A percentile compares a stretch with the other conserved stretches of the same genome.
Evolutionary conservation across 2,113 vertebrate genomes (phyloP).

Genomic region (Poeciliopsis retropinna): DNA sequence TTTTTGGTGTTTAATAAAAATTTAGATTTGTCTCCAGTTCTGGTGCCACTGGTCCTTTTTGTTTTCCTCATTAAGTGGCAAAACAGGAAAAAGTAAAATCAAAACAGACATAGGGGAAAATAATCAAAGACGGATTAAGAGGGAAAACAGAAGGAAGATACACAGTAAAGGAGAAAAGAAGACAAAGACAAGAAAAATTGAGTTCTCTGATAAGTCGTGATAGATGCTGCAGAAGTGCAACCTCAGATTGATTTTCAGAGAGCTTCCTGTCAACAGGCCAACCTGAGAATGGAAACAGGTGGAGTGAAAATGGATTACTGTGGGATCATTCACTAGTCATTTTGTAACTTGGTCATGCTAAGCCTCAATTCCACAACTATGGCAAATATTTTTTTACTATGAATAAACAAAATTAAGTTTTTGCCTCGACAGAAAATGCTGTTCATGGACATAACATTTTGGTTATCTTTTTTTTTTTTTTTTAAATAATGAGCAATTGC

Average conservation of each 20-base stretch:
- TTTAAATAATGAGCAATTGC: too few relatives aligned
- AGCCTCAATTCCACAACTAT: neutral
- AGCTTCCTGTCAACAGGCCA: conserved; percentile 50
- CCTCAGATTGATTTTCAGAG: conserved; percentile 56
- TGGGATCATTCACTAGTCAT: conserved; percentile 34
- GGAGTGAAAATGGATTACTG: conserved; percentile 43
- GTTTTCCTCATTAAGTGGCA: neutral
- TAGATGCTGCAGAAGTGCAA: conserved; percentile 47
- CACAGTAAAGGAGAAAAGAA: neutral
- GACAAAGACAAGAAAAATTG: conserved; percentile 31
- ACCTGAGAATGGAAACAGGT: conserved; percentile 40
- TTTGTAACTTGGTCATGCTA: conserved; percentile 34
- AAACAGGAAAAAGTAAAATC: neutral
- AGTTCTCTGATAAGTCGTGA: conserved; percentile 30
- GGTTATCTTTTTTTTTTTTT: too few relatives aligned
- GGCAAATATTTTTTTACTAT: neutral
- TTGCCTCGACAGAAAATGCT: too few relatives aligned
- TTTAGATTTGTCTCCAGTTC: neutral
- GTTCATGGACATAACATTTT: too few relatives aligned
- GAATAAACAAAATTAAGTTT: too few relatives aligned
- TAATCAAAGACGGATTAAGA: neutral
- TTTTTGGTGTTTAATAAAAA: neutral
- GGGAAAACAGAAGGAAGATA: conserved; percentile 3
- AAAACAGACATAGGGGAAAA: neutral
- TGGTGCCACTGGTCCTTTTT: neutral